phyloP scores from a whole-genome alignment of 2,113 vertebrate genomes.

The Entosphenus tridentatus region DNA sequence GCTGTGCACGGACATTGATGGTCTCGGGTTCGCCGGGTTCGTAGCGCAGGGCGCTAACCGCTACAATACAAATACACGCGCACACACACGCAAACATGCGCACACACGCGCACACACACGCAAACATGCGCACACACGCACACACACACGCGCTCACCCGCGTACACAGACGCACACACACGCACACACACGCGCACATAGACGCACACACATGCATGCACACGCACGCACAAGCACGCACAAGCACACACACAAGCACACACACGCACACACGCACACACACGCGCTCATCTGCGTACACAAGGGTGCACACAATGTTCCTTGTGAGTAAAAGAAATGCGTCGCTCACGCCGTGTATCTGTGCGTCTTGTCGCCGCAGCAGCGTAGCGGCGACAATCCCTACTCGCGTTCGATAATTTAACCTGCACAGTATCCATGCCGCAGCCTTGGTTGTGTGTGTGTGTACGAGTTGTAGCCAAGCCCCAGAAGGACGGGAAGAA shows the following conservation, averaged over 20 bases:
- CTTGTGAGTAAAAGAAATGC: too few relatives aligned
- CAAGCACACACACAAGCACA: not conserved
- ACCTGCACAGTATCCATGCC: too few relatives aligned
- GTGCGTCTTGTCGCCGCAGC: too few relatives aligned
- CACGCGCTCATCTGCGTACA: not conserved
- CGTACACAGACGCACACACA: not conserved
- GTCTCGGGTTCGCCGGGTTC: too few relatives aligned
- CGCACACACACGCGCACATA: not conserved
- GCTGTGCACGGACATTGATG: too few relatives aligned
- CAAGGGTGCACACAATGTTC: not conserved
- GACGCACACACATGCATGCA: not conserved
- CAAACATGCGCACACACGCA: not conserved
- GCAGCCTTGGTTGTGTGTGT: constrained; percentile 8
- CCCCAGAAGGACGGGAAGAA: constrained; percentile 98
- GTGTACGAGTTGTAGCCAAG: constrained; percentile 46
- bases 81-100: not conserved
- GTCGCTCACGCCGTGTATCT: too few relatives aligned
- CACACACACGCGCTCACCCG: not conserved
- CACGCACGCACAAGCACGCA: too few relatives aligned
- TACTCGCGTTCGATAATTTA: too few relatives aligned
- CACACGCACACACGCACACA: not conserved
- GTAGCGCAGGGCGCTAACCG: too few relatives aligned
- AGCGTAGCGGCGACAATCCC: too few relatives aligned
- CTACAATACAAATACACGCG: not conserved
- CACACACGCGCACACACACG: not conserved